These are phyloP conservation scores for Leistus spinibarbis DNA, from an alignment of 2,888 invertebrate genomes.

Conservation along the genomic window DNA sequence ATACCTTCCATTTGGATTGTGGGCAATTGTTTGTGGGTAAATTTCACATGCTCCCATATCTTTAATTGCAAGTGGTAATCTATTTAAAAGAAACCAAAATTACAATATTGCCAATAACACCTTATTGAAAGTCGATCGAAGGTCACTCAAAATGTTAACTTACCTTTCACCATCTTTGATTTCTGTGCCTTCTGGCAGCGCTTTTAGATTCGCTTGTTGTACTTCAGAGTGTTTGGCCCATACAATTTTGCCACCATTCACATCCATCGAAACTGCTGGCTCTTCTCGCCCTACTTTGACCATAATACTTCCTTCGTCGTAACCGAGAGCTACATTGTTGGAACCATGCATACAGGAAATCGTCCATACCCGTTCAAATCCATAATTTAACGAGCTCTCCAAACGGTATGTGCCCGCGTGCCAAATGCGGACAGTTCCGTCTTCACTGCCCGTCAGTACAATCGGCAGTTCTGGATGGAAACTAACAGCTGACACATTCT, in stretches of 20 bases:
- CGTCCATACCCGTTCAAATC: conserved; percentile 97
- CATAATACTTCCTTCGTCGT: conserved; percentile 95
- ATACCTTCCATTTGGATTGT: conserved; percentile 93
- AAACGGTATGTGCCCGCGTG: conserved; percentile 97
- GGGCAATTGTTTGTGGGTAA: conserved; percentile 97
- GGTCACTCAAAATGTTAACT: too few species aligned
- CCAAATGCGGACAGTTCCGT: conserved; percentile 97
- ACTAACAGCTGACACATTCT: conserved; percentile 93
- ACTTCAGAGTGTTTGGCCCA: conserved; percentile 99
- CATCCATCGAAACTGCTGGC: conserved; percentile 99
- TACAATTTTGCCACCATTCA: conserved; percentile 96
- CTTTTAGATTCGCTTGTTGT: conserved; percentile 94
- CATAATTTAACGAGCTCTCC: conserved; percentile 96
- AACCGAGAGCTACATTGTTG: conserved; percentile 96
- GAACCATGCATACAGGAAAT: conserved; percentile 91
- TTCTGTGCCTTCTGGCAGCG: conserved; percentile 77
- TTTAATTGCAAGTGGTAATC: conserved; percentile 89
- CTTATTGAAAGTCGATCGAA: too few species aligned
- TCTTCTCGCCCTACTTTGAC: conserved; percentile 95
- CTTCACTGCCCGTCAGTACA: conserved; percentile 95
- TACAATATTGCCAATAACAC: background rate
- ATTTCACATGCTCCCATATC: conserved; percentile 99
- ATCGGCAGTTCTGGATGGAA: conserved; percentile 99
- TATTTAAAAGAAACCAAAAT: conserved; percentile 5
- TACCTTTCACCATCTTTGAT: conserved; percentile 87